Evolutionary conservation across 2,797 vertebrate species (phyloP), one percentile per base, ranked within the genome.

Genomic region (Arnoldichthys spilopterus): DNA sequence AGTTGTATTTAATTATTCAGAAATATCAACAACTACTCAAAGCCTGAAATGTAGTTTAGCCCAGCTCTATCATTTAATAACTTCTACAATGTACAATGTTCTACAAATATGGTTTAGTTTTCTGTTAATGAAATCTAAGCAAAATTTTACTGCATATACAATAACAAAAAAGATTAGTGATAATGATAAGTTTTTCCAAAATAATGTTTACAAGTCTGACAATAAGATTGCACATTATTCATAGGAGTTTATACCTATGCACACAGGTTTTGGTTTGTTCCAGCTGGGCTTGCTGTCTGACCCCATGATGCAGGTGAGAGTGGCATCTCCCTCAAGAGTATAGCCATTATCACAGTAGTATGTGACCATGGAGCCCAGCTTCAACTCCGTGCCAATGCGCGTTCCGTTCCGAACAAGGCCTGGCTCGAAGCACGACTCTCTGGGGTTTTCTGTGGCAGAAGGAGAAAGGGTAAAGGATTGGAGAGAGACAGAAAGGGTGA

Each of bases 391-490:
- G 0, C 98, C 98, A 79, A 95, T 94, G 18, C 97, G 92, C 0
- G 96, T 97, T 75, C 98, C 97, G 0, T 99, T 99, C 85, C 94
- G 95, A 82, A 98, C 90, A 1, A 94, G 85, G 0, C 98, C 98
- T 0, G 98, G 98, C 84, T 99, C 98, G 1, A 99, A 99, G 88
- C 98, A 99, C 0, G 98, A 99, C 91, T 99, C 98, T 83, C 98
- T 92, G 15, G 98, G 98, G 86, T 99, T 99, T 89, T 99, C 98
- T 95, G 92, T 82, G 88, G 82, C 86, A 89, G 89, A 89, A 90
- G 78, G 82, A 83, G 15, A 56, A 5, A 79, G 80, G 69, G 26
- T 82, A 74, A 5, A 66, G 69, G 76, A 84, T 70, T 56, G 61
- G 66, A 49, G 26, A 54, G 18, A 61, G n/a, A 26, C 30, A 61